phyloP scores from a whole-genome alignment of 2,797 vertebrate genomes.

The Molothrus ater region DNA sequence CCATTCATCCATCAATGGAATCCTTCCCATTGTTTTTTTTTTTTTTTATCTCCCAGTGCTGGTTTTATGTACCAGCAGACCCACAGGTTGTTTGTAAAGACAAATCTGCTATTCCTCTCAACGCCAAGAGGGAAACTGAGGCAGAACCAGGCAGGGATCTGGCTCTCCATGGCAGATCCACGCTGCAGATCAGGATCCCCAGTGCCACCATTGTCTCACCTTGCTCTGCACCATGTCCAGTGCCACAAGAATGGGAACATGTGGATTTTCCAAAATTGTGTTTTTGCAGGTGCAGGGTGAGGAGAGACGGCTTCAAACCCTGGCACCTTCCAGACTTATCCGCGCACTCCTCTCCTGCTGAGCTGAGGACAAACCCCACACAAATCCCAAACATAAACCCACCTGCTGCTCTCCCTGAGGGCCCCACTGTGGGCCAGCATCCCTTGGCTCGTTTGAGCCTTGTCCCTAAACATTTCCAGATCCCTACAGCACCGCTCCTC shows the following conservation, averaged over 20 bases:
- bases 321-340: background rate
- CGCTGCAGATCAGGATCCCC: accelerated
- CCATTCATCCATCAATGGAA: too few relatives aligned
- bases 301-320: background rate
- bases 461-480: background rate
- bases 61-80: too few relatives aligned
- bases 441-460: background rate
- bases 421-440: background rate
- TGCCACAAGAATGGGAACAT: accelerated
- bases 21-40: too few relatives aligned
- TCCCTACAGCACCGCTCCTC: background rate
- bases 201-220: background rate
- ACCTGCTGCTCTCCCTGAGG: accelerated
- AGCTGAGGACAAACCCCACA: background rate
- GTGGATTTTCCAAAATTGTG: background rate
- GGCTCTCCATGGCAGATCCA: background rate
- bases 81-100: too few relatives aligned
- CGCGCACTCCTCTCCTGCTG: background rate
- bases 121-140: background rate
- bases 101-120: background rate
- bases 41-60: too few relatives aligned
- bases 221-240: accelerated
- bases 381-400: accelerated
- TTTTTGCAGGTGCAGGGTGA: background rate
- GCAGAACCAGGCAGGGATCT: background rate